Percentiles rank a stretch among this genome's conserved stretches.
These are phyloP conservation scores for Poeciliopsis paucimaculata DNA, from an alignment of 2,797 vertebrate species.

Conservation along the genomic window DNA sequence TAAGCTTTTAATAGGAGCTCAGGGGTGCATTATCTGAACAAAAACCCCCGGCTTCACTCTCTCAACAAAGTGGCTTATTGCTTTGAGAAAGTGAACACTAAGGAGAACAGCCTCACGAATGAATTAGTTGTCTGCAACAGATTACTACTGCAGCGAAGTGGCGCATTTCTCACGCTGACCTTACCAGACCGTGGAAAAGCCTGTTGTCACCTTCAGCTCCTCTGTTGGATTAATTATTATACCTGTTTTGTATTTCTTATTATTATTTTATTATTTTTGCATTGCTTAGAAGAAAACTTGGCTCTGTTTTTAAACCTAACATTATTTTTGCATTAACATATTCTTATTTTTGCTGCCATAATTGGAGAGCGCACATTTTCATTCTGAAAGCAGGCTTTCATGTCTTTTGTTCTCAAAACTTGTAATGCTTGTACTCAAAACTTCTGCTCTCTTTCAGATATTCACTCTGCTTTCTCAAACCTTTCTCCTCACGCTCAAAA, in stretches of 20 bases:
- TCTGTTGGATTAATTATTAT: constrained; percentile 39
- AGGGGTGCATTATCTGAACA: constrained; percentile 56
- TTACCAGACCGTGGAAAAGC: constrained; percentile 39
- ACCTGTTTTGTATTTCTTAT: constrained; percentile 9
- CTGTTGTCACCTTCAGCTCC: constrained; percentile 54
- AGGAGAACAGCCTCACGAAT: constrained; percentile 70
- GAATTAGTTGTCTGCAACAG: constrained; percentile 74
- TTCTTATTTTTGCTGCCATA: not conserved
- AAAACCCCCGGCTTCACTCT: constrained; percentile 50
- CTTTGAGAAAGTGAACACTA: constrained; percentile 60
- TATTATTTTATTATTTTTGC: not conserved
- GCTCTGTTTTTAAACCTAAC: not conserved
- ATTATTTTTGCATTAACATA: not conserved
- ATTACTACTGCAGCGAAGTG: constrained; percentile 71
- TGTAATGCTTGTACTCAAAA: too few relatives aligned
- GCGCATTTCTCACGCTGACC: constrained; percentile 49
- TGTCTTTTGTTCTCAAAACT: too few relatives aligned
- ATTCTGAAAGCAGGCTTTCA: too few relatives aligned
- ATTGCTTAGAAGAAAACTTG: not conserved
- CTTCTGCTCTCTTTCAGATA: too few relatives aligned
- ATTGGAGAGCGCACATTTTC: too few relatives aligned
- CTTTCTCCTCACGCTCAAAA: too few relatives aligned
- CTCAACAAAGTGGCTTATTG: constrained; percentile 63
- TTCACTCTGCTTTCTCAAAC: too few relatives aligned
- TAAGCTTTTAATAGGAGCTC: constrained; percentile 63